A percentile compares a stretch with the other conserved stretches of the same genome.
These are phyloP conservation scores for Marasmarcha lunaedactyla DNA, from an alignment of 2,888 invertebrate species.

Conservation along the genomic window DNA sequence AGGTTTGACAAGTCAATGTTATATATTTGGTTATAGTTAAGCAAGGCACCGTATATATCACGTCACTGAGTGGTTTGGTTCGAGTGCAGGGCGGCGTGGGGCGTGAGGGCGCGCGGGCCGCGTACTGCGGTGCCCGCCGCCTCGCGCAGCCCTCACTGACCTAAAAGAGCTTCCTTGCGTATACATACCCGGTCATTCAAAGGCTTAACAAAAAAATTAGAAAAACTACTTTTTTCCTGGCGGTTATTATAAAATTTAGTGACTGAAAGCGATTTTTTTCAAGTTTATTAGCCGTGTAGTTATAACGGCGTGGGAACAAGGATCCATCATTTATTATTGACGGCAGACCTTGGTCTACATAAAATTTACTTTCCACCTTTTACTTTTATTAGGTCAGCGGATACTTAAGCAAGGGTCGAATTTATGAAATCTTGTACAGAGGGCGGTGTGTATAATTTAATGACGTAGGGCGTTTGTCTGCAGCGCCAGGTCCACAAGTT, in stretches of 20 bases:
- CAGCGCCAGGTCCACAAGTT: background rate
- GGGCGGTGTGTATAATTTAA: background rate
- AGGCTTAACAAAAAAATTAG: slow-evolving; percentile 25
- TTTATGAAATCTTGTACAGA: background rate
- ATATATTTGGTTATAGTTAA: too few species aligned
- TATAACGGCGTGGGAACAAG: slow-evolving; percentile 21
- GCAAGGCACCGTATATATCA: too few species aligned
- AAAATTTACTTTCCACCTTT: slow-evolving; percentile 32
- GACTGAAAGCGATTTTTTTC: too few species aligned
- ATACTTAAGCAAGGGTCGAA: background rate
- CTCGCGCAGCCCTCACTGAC: slow-evolving; percentile 20
- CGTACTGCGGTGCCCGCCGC: slow-evolving; percentile 50
- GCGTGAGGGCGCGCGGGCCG: slow-evolving; percentile 35
- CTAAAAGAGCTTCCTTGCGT: slow-evolving; percentile 22
- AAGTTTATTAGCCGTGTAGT: too few species aligned
- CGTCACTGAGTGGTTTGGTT: background rate
- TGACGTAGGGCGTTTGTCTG: background rate
- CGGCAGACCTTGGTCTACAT: slow-evolving; percentile 55
- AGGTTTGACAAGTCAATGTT: too few species aligned
- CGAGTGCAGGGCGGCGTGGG: slow-evolving; percentile 8
- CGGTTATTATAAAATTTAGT: too few species aligned
- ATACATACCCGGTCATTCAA: slow-evolving; percentile 22
- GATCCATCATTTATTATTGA: slow-evolving; percentile 58
- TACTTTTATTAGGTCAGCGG: slow-evolving; percentile 38
- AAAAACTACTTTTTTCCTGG: too few species aligned